Evolutionary conservation across 2,888 invertebrate species (phyloP), one percentile per base, ranked within the genome.

Genomic region (Leptarthrus brevirostris): DNA sequence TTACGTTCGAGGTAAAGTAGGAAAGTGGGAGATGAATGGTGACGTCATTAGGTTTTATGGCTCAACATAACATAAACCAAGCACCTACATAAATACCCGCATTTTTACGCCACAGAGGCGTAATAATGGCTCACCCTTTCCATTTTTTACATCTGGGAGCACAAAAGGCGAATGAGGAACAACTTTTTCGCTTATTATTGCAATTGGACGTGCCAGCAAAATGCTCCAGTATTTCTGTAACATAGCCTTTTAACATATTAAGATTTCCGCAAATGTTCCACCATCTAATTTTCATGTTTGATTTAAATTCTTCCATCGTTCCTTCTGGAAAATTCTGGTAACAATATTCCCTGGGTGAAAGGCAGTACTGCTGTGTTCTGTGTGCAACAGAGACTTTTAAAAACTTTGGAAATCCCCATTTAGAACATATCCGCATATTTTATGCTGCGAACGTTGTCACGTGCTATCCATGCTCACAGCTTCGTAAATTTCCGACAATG

Each of bases 351-450:
- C 30, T 6, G 56, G 30, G 56, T 16, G 30, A 16, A 4, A 10
- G 56, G 30, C 4, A 30, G 30, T 8, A 22, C n/a, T 24, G 54
- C 54, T 54, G 26, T n/a, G 40, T 8, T 12, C n/a, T 6, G n/a
- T 40, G 30, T 30, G 8, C 40, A 12, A 12, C 40, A 40, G n/a
- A 40, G 40, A 40, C 8, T 40, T 40, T 40, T 40, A 64, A 44
- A 47, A 61, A 64, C 26, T 64, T 64, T 64, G 44, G 20, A 64
- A 64, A 49, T 49, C 49, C 64, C 64, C 24, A 14, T 47, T 44
- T 64, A 47, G 64, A 20, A 64, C 64, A 64, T 47, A 64, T 64
- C 64, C 64, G 64, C 64, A 64, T 44, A 44, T 64, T 64, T 44
- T 64, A 64, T 64, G 34, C 64, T 64, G 64, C 18, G 64, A 64